Base-by-base conservation (phyloP, 2,888 invertebrate species). In the Mechanitis mazaeus region DNA sequence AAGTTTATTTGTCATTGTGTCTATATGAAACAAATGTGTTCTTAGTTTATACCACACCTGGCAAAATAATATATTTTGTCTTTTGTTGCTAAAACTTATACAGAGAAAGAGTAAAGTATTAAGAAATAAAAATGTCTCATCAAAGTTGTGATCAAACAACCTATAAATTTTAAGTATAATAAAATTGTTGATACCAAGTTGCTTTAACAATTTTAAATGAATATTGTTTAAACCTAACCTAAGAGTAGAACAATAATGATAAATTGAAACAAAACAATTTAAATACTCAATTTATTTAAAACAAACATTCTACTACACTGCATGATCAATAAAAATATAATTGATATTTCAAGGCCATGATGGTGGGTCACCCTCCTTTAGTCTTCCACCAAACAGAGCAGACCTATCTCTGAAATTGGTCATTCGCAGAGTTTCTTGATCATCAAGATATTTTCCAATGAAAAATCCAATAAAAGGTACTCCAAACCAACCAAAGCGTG, bases 381-480 rank as follows among this genome's bases (percentile, higher is more conserved):
- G 84, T 50, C 78, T 84, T 63, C 94, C 91, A 33, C 94, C 95
- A 77, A 94, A 97, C 47, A 97, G 83, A 56, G 93, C 92, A 74
- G 96, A 96, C 78, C 94, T 96, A 77, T 97, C 96, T 64, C 96
- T 91, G 79, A 94, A 97, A 69, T 81, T 84, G 0, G 91, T 90
- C 93, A 95, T 92, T 60, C 95, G 91, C 64, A 94, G 88, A 0
- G 94, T 94, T 85, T 96, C 95, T 70, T 92, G 87, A 4, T 85
- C 83, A 75, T 96, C 95, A 59, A 96, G 71, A 68, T 81, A 93
- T 72, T 89, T 87, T 1, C 96, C 96, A 59, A 95, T 64, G 1
- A 83, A 75, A 69, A 78, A 92, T 0, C 94, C 94, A 38, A 86
- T 69, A 0, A 92, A 1, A 0, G 95, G 94, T 0, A 94, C 47